Evolutionary conservation across 2,888 invertebrate genomes (phyloP), one percentile per base, ranked within the genome.

Genomic region (Drosophila flavopinicola): DNA sequence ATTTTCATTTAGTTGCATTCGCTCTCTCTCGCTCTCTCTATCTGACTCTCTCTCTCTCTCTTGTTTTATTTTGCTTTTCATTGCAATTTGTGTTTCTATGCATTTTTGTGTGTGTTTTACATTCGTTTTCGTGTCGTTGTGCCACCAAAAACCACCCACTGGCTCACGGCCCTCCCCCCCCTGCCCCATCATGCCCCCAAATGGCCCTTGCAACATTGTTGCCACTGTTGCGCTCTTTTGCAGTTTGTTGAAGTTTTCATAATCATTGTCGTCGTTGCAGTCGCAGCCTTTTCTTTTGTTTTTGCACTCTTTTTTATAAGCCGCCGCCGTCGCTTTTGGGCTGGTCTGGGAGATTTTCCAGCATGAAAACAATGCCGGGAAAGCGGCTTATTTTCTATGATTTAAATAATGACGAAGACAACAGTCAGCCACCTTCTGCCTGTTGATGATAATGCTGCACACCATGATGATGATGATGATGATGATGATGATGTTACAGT

Each of bases 311-410:
- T 56, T 39, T 10, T 44, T 45, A 20, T 68, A 69, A 72, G 72
- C 70, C 67, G 52, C 38, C 67, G 52, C 35, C 61, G 68, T 58
- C 20, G 63, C 67, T 72, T 71, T 72, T 61, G 68, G 71, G 68
- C 53, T 54, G 60, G 56, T 61, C 74, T 74, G 83, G 48, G 79
- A 82, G 85, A 83, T 82, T 86, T 76, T 82, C 69, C 73, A 82
- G 82, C 75, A 61, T 80, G 78, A 72, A 85, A 87, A 88, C 89
- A 89, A 88, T 88, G 78, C 67, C 83, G 86, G 85, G 82, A 88
- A 89, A 88, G 89, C 88, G 79, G 89, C 88, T 88, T 88, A 85
- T 82, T 87, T 82, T 82, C 86, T 86, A 87, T 88, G 84, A 86
- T 78, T 88, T 88, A 85, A 88, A 88, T 89, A 89, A 88, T 87